phyloP scores from a whole-genome alignment of 2,797 vertebrate species.

The Ceryle rudis region DNA sequence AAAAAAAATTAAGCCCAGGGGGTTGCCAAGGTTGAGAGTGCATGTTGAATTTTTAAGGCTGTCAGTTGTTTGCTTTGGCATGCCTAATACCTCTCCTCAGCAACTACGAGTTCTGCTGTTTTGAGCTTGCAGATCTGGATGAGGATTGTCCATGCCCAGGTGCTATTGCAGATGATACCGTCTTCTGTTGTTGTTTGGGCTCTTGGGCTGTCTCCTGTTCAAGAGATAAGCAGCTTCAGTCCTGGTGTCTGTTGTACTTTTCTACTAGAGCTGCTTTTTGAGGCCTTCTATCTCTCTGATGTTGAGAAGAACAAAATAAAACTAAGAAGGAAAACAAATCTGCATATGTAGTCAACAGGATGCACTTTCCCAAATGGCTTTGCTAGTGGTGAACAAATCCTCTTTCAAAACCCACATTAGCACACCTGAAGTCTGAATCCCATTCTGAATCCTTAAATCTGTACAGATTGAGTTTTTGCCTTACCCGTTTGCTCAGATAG shows the following conservation, averaged over 20 bases:
- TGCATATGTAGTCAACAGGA: not conserved
- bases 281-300: not conserved
- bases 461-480: not conserved
- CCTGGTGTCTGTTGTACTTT: not conserved
- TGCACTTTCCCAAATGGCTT: not conserved
- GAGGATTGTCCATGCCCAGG: not conserved
- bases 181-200: not conserved
- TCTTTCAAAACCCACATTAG: not conserved
- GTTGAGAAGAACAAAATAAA: not conserved
- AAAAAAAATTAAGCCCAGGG: not conserved
- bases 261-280: not conserved
- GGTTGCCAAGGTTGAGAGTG: not conserved
- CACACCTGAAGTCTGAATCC: not conserved
- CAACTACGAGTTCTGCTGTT: not conserved
- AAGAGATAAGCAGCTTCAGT: not conserved
- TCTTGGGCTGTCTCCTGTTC: not conserved
- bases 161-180: fast-evolving
- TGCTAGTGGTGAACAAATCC: not conserved
- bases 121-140: not conserved
- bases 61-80: not conserved
- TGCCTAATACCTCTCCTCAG: not conserved
- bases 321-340: not conserved
- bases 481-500: not conserved
- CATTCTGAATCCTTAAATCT: not conserved
- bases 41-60: not conserved